Evolutionary conservation across 2,888 invertebrate genomes (phyloP).

Genomic region (Stenodera caucasica): DNA sequence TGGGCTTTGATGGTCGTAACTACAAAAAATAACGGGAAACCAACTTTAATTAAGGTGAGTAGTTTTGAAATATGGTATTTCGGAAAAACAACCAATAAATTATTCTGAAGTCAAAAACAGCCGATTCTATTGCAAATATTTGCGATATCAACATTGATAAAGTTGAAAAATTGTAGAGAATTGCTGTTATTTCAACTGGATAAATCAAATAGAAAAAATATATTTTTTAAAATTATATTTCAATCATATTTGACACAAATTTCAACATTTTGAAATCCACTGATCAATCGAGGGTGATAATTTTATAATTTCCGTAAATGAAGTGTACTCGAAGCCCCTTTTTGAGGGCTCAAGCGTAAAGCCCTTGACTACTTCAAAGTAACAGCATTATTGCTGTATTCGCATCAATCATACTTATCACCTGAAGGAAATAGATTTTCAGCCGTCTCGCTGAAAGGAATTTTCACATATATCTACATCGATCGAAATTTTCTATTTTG

Average conservation of each 20-base stretch:
- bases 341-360: too few species aligned
- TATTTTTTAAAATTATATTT: background rate
- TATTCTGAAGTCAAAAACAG: background rate
- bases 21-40: too few species aligned
- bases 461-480: too few species aligned
- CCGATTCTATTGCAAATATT: background rate
- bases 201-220: background rate
- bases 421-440: background rate
- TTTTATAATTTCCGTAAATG: too few species aligned
- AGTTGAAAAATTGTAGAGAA: background rate
- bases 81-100: background rate
- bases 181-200: background rate
- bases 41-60: too few species aligned
- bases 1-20: too few species aligned
- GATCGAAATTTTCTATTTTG: too few species aligned
- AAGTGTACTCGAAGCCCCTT: too few species aligned
- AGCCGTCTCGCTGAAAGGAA: background rate
- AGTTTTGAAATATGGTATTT: background rate
- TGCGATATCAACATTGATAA: slow-evolving; percentile 1
- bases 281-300: too few species aligned
- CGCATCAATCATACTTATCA: background rate
- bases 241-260: background rate
- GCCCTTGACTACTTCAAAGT: too few species aligned
- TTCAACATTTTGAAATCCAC: background rate
- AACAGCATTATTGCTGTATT: background rate